phyloP scores from a whole-genome alignment of 2,113 vertebrate genomes.

The Scytalopus superciliaris region DNA sequence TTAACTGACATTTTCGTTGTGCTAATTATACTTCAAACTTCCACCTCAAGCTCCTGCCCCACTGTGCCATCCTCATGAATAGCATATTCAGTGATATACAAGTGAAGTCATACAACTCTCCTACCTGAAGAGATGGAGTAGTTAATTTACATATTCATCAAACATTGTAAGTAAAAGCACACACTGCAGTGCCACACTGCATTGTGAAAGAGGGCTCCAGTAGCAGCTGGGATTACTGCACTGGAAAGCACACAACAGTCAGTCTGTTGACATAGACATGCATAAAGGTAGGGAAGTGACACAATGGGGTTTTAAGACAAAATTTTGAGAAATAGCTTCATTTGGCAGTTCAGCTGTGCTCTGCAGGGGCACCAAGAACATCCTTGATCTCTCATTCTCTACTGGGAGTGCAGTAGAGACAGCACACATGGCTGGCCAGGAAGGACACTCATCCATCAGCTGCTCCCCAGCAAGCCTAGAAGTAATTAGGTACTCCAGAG shows the following conservation, averaged over 20 bases:
- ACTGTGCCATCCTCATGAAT: background rate
- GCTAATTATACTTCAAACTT: background rate
- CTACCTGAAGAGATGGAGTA: background rate
- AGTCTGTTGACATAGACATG: background rate
- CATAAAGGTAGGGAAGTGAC: background rate
- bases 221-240: background rate
- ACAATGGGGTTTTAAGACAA: background rate
- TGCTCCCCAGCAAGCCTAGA: background rate
- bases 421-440: background rate
- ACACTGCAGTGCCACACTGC: background rate
- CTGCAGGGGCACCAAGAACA: background rate
- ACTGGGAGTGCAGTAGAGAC: background rate
- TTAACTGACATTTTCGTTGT: background rate
- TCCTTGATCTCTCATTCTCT: background rate
- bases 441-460: background rate
- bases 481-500: background rate
- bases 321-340: background rate
- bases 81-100: background rate
- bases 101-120: background rate
- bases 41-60: background rate
- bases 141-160: slow-evolving; percentile 13
- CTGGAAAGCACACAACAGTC: background rate
- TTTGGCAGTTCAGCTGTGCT: background rate
- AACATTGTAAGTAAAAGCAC: background rate
- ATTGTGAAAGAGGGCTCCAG: background rate